A percentile compares a stretch with the other conserved stretches of the same genome.
Conservation (phyloP, 2,888 invertebrate species). For the Aporophyla nigra region DNA sequence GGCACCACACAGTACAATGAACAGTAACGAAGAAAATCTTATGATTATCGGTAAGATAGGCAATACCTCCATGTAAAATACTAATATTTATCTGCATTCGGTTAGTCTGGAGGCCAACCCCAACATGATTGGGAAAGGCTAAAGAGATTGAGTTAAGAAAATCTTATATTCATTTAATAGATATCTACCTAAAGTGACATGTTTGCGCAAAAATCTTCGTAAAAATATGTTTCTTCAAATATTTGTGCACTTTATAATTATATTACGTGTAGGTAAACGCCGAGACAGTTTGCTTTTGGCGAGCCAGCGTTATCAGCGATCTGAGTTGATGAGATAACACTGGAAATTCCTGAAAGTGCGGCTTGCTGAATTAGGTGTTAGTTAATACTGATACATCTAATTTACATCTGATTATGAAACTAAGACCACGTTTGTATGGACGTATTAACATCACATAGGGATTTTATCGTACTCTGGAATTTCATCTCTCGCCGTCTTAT, state of each 20-base stretch:
- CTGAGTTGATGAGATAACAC: conserved; percentile 60
- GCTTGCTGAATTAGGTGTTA: conserved; percentile 37
- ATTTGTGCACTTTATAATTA: conserved; percentile 37
- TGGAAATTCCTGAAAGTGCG: conserved; percentile 41
- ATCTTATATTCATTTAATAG: background rate
- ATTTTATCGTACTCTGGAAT: too few species aligned
- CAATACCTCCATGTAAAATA: too few species aligned
- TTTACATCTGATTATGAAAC: conserved; percentile 34
- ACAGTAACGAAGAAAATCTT: background rate
- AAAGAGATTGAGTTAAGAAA: background rate
- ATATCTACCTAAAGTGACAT: background rate
- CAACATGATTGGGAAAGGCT: too few species aligned
- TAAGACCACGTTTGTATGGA: too few species aligned
- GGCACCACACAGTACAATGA: too few species aligned
- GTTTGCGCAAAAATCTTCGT: background rate
- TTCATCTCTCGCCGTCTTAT: too few species aligned
- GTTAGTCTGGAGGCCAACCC: too few species aligned
- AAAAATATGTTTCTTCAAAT: conserved; percentile 32
- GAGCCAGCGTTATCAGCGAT: conserved; percentile 61
- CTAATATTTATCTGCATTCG: too few species aligned
- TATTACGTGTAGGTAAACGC: conserved; percentile 35
- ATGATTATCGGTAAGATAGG: background rate
- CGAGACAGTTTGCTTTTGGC: conserved; percentile 57
- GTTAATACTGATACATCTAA: conserved; percentile 33
- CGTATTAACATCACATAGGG: too few species aligned